phyloP scores from a whole-genome alignment of 2,113 vertebrate species.

The Osmerus eperlanus region DNA sequence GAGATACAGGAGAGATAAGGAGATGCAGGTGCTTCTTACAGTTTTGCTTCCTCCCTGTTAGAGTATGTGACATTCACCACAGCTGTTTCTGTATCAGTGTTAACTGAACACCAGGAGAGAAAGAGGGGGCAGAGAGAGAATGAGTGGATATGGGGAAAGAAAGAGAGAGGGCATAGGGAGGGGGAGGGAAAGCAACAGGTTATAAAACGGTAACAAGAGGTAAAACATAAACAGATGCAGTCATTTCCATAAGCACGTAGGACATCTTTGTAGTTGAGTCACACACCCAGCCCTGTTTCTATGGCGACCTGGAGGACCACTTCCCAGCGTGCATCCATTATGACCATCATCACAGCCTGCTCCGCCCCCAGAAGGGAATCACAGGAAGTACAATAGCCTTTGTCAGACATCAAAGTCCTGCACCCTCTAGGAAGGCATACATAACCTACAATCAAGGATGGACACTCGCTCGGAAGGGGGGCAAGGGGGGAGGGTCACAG shows the following conservation, averaged over 20 bases:
- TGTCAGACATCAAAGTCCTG: too few relatives aligned
- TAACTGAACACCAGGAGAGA: slow-evolving; percentile 74
- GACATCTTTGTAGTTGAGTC: slow-evolving; percentile 37
- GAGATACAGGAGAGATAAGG: not conserved
- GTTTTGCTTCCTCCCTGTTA: slow-evolving; percentile 91
- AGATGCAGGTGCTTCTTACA: slow-evolving; percentile 72
- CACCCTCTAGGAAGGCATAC: not conserved
- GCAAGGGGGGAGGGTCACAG: not conserved
- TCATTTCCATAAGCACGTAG: slow-evolving; percentile 22
- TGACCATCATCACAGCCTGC: slow-evolving; percentile 41
- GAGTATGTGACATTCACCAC: slow-evolving; percentile 93
- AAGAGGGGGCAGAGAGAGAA: not conserved
- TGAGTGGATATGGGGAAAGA: not conserved
- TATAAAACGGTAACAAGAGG: not conserved
- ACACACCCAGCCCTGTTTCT: slow-evolving; percentile 43
- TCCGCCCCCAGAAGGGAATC: slow-evolving; percentile 37
- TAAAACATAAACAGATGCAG: not conserved
- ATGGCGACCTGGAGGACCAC: slow-evolving; percentile 46
- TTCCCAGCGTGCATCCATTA: slow-evolving; percentile 55
- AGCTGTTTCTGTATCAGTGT: slow-evolving; percentile 93
- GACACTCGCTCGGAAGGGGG: too few relatives aligned
- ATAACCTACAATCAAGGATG: not conserved
- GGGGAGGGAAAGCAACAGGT: slow-evolving; percentile 1
- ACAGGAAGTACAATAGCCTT: too few relatives aligned
- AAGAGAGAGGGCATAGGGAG: slow-evolving; percentile 1